Base-by-base conservation (phyloP, 2,888 invertebrate species). In the Cantharis rufa region DNA sequence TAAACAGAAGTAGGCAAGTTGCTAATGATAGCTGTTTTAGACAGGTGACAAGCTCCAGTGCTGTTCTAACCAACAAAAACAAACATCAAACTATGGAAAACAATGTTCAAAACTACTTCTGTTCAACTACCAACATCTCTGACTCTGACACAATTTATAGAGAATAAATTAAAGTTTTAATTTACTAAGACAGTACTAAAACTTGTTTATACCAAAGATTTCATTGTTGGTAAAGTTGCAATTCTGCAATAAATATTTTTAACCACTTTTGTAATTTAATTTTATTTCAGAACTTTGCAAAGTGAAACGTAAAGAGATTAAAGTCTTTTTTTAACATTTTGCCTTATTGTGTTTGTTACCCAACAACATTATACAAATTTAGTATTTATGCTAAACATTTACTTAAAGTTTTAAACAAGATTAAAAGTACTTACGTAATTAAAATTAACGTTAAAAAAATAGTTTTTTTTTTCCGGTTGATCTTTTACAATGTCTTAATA, bases 21-120 rank as follows among this genome's bases (percentile, higher is more conserved):
- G 76, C 72, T 81, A 81, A 81, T 79, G 80, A 81, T 79, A 79
- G 79, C 80, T 80, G 80, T 72, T 75, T 72, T 73, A 70, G 78
- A 79, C 81, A 81, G 78, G 78, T 79, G 79, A 79, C 79, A 77
- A 75, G 78, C 76, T 76, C 76, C 71, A 75, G 79, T 77, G 77
- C 74, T 79, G 79, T 77, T 79, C 69, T 70, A 72, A 72, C 72
- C 71, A 71, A 76, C 79, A 74, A 75, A 79, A 78, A 78, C 77
- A 78, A 78, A 78, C 72, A 78, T 78, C 77, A 78, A 78, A 74
- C 77, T 78, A 72, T 72, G 70, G 77, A 78, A 78, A 78, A 78
- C 77, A 78, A 78, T 78, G 77, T 78, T 78, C 72, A 74, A 78
- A 78, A 78, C 77, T 78, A 74, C 77, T 78, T 74, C 64, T 71